These are phyloP conservation scores for Bombus balteatus DNA, from an alignment of 1,140 invertebrate species.

Conservation along the genomic window DNA sequence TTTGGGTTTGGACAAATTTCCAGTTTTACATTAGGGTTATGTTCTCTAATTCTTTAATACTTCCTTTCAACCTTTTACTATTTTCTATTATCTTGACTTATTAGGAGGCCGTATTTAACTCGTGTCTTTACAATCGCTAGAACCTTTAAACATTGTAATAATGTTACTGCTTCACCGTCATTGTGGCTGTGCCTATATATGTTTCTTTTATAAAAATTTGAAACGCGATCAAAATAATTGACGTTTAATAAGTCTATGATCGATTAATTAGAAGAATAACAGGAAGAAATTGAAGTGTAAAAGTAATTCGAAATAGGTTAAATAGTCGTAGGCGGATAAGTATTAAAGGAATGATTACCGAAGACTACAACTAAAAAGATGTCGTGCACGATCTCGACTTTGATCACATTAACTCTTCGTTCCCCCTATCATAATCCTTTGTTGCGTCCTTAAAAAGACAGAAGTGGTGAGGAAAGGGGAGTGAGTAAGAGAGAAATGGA, in stretches of 20 bases:
- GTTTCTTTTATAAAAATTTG: too few relatives aligned
- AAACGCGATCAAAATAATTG: not conserved
- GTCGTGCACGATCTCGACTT: conserved; percentile 18
- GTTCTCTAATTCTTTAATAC: too few relatives aligned
- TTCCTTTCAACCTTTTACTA: too few relatives aligned
- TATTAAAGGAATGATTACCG: not conserved
- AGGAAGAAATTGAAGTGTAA: not conserved
- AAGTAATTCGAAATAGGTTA: not conserved
- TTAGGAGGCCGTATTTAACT: too few relatives aligned
- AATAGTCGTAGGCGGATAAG: not conserved
- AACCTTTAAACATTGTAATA: too few relatives aligned
- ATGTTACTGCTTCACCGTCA: too few relatives aligned
- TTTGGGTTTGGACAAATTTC: too few relatives aligned
- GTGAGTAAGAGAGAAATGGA: conserved; percentile 7
- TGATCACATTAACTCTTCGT: conserved; percentile 19
- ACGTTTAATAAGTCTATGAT: too few relatives aligned
- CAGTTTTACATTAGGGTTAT: too few relatives aligned
- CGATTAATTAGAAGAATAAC: not conserved
- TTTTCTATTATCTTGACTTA: too few relatives aligned
- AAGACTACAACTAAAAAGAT: not conserved
- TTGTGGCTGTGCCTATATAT: too few relatives aligned
- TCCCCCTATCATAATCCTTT: conserved; percentile 30
- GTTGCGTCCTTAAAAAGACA: conserved; percentile 4
- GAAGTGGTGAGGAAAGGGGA: not conserved
- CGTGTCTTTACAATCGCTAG: too few relatives aligned